Evolutionary conservation across 2,888 invertebrate genomes (phyloP).

Genomic region (Corbicula japonica): DNA sequence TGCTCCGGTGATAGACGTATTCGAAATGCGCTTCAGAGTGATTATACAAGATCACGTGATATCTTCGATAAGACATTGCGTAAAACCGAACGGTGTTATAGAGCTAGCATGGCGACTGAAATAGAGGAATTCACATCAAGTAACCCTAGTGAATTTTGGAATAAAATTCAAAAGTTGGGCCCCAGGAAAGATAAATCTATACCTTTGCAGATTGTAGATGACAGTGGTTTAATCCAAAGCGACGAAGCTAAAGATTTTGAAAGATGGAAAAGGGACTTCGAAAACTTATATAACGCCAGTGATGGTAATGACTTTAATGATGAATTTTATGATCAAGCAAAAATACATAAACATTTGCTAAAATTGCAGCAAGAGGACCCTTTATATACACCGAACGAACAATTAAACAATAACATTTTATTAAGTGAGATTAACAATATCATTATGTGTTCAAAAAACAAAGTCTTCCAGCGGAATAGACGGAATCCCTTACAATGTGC

Average conservation of each 20-base stretch:
- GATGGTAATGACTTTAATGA: slow-evolving; percentile 15
- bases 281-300: slow-evolving; percentile 16
- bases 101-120: background rate
- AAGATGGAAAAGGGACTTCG: slow-evolving; percentile 19
- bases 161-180: slow-evolving; percentile 7
- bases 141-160: slow-evolving; percentile 21
- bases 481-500: background rate
- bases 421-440: background rate
- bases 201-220: slow-evolving; percentile 12
- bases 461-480: background rate
- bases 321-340: slow-evolving; percentile 5
- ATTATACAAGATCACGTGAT: background rate
- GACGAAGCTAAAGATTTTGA: slow-evolving; percentile 14
- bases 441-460: background rate
- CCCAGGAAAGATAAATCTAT: slow-evolving; percentile 11
- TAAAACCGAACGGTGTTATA: background rate
- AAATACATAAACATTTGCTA: slow-evolving; percentile 7
- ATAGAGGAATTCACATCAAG: slow-evolving; percentile 4
- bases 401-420: slow-evolving; percentile 17
- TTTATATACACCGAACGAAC: slow-evolving; percentile 3
- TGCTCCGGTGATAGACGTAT: background rate
- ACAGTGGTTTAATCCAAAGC: background rate
- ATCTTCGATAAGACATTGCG: background rate
- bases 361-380: slow-evolving; percentile 8
- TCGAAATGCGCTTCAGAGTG: background rate